Conservation (phyloP, 2,797 vertebrate genomes). For the Falco rusticolus region DNA sequence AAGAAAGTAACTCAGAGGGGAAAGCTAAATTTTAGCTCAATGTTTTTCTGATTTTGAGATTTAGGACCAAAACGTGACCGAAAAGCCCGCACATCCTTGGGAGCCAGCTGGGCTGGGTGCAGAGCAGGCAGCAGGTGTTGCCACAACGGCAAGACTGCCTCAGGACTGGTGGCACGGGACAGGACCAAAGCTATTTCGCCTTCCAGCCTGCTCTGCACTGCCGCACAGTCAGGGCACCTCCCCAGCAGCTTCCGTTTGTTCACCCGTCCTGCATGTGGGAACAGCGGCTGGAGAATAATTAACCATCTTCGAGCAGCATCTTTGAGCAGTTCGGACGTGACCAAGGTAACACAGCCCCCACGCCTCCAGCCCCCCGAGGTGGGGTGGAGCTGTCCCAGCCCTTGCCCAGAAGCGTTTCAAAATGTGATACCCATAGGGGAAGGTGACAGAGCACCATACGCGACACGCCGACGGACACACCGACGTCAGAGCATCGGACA, state of each 20-base stretch:
- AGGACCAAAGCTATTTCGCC: background rate
- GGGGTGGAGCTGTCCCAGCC: background rate
- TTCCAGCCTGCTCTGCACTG: background rate
- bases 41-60: background rate
- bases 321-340: background rate
- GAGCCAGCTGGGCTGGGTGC: background rate
- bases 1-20: background rate
- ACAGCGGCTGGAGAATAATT: accelerated
- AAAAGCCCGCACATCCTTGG: background rate
- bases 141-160: accelerated
- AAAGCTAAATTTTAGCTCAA: background rate
- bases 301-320: background rate
- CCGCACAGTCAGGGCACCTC: background rate
- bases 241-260: accelerated
- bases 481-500: accelerated
- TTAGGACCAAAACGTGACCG: background rate
- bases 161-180: background rate
- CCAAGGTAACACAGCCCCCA: background rate
- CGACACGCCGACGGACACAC: too few relatives aligned
- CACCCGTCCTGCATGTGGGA: accelerated
- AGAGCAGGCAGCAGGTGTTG: background rate
- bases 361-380: background rate
- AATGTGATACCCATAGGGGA: accelerated
- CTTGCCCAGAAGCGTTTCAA: background rate
- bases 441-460: accelerated